These are phyloP conservation scores for Limnothrissa miodon DNA, from an alignment of 2,113 vertebrate species.

Conservation along the genomic window DNA sequence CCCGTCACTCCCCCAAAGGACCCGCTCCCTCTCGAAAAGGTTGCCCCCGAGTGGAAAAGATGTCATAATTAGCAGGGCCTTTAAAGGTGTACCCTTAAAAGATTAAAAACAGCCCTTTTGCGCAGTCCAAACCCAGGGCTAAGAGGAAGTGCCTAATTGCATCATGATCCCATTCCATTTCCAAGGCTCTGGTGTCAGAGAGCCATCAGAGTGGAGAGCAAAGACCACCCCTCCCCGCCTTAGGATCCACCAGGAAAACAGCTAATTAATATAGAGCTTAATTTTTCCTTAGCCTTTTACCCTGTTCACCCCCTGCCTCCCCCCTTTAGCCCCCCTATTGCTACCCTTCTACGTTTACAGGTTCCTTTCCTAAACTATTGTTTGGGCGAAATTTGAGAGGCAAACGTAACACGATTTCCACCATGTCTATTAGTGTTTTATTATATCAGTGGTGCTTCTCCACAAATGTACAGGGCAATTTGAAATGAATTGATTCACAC, in stretches of 20 bases:
- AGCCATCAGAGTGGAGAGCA: slow-evolving; percentile 84
- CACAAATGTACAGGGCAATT: slow-evolving; percentile 95
- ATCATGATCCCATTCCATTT: slow-evolving; percentile 78
- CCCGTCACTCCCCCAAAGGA: slow-evolving; percentile 63
- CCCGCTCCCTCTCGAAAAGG: slow-evolving; percentile 58
- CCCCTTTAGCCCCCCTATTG: slow-evolving; percentile 29
- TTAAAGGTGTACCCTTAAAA: slow-evolving; percentile 71
- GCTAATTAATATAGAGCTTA: slow-evolving; percentile 99
- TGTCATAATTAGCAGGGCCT: slow-evolving; percentile 75
- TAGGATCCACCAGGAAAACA: slow-evolving; percentile 87
- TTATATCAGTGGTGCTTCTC: slow-evolving; percentile 97
- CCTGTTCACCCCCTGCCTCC: not conserved
- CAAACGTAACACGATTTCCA: slow-evolving; percentile 90
- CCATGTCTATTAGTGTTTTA: slow-evolving; percentile 96
- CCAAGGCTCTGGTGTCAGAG: slow-evolving; percentile 77
- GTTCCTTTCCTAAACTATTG: slow-evolving; percentile 78
- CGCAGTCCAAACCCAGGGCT: slow-evolving; percentile 57
- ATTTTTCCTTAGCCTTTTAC: slow-evolving; percentile 69
- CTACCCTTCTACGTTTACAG: slow-evolving; percentile 46
- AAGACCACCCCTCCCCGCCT: slow-evolving; percentile 81
- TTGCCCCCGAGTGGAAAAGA: slow-evolving; percentile 67
- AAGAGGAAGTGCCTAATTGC: slow-evolving; percentile 79
- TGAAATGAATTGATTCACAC: slow-evolving; percentile 98
- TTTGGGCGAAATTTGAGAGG: slow-evolving; percentile 94
- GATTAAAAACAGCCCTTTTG: slow-evolving; percentile 69